Evolutionary conservation across 2,888 invertebrate genomes (phyloP).

Genomic region (Diachrysia chrysitis): DNA sequence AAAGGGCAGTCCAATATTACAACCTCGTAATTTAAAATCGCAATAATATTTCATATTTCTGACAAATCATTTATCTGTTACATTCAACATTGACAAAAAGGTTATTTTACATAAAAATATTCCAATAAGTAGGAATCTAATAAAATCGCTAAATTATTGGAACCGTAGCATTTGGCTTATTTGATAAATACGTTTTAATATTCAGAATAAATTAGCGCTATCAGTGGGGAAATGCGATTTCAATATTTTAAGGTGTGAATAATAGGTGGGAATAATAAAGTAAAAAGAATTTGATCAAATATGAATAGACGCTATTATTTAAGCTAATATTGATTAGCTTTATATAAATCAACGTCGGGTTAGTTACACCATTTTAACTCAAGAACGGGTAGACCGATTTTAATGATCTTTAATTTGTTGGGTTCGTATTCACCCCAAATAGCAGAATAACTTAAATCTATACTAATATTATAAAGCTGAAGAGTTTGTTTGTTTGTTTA

Average conservation of each 20-base stretch:
- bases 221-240: slow-evolving; percentile 25
- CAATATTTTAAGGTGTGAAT: slow-evolving; percentile 5
- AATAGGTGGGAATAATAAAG: too few relatives aligned
- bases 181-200: slow-evolving; percentile 57
- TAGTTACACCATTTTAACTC: too few relatives aligned
- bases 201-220: slow-evolving; percentile 57
- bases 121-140: slow-evolving; percentile 25
- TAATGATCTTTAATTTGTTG: too few relatives aligned
- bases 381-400: too few relatives aligned
- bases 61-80: background rate
- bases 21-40: background rate
- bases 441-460: too few relatives aligned
- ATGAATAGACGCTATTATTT: background rate
- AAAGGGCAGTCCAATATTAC: background rate
- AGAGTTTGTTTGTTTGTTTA: too few relatives aligned
- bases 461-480: too few relatives aligned
- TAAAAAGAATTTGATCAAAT: background rate
- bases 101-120: slow-evolving; percentile 36
- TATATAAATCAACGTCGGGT: too few relatives aligned
- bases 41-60: background rate
- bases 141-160: slow-evolving; percentile 13
- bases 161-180: slow-evolving; percentile 26
- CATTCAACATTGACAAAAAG: slow-evolving; percentile 36
- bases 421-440: too few relatives aligned
- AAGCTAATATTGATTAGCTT: too few relatives aligned